Base-by-base conservation (phyloP, 2,797 vertebrate species). In the Coracias cyanogaster region DNA sequence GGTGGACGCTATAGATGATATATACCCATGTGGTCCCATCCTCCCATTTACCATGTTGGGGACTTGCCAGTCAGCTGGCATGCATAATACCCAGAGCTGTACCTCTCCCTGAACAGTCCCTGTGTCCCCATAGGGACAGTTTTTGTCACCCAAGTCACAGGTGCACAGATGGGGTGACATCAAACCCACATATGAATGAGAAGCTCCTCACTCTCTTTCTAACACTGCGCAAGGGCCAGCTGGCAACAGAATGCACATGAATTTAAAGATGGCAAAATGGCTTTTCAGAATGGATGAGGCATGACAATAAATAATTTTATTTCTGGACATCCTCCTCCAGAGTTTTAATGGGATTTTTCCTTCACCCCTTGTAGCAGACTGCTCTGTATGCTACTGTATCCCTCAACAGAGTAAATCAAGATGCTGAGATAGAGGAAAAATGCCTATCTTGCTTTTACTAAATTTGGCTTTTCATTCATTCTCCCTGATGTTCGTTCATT, bases 221-320 rank as follows among this genome's bases (percentile, higher is more conserved):
- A 93, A 61, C 18, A 41, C 37, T 64, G 37, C 73, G 55, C 31
- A 69, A 71, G 7, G 43, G 45, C 65, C 85, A 91, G 52, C 37
- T 71, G 65, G 73, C 39, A 90, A 28, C n/a, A 35, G 43, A 86
- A 78, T 35, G 7, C 25, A 83, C 4, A 15, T 4, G 11, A 79
- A 84, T 82, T 81, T 82, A 83, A 88, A 89, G 61, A 84, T 12
- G 14, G 49, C 10, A 89, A 95, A 94, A 89, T 49, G 17, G 31
- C 35, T 82, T 89, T 82, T 77, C n/a, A 66, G 54, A 81, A 83
- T 28, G 5, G 6, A 79, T 88, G 73, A 92, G 39, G n/a, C 28
- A 79, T 21, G 58, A 79, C 46, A 46, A 43, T 39, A 37, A 83
- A 89, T 37, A 88, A 74, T 81, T 88, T 85, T 81, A 65, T 64